Conservation (phyloP, 2,113 vertebrate genomes). For the Zosterops hypoxanthus region DNA sequence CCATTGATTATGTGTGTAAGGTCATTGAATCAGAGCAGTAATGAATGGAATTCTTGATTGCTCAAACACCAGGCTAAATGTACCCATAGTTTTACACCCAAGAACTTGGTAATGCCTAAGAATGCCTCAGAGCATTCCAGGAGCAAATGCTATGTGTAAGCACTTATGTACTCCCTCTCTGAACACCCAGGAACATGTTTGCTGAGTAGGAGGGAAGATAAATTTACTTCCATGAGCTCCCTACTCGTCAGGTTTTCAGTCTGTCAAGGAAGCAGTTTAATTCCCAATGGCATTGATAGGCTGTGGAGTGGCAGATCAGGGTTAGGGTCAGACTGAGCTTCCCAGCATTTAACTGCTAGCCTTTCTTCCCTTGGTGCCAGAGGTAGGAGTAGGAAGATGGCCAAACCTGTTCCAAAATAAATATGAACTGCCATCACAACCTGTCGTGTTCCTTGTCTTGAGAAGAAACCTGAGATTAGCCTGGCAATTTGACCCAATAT, state of each 20-base stretch:
- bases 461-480: not conserved
- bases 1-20: conserved; percentile 72
- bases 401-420: not conserved
- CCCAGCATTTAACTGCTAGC: not conserved
- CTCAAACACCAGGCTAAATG: not conserved
- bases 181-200: not conserved
- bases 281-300: not conserved
- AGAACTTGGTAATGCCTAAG: conserved; percentile 24
- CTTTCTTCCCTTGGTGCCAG: not conserved
- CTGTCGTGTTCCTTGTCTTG: not conserved
- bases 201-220: not conserved
- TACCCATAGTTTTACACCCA: not conserved
- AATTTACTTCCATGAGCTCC: not conserved
- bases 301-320: not conserved
- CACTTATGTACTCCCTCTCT: not conserved
- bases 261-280: not conserved
- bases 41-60: conserved; percentile 48
- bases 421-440: not conserved
- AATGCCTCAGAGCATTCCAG: conserved; percentile 28
- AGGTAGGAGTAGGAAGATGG: not conserved
- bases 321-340: not conserved
- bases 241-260: not conserved
- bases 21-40: conserved; percentile 54
- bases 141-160: not conserved
- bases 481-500: not conserved